A percentile compares a stretch with the other conserved stretches of the same genome.
phyloP scores from a whole-genome alignment of 2,888 invertebrate species.

The Malthinus flaveolus region DNA sequence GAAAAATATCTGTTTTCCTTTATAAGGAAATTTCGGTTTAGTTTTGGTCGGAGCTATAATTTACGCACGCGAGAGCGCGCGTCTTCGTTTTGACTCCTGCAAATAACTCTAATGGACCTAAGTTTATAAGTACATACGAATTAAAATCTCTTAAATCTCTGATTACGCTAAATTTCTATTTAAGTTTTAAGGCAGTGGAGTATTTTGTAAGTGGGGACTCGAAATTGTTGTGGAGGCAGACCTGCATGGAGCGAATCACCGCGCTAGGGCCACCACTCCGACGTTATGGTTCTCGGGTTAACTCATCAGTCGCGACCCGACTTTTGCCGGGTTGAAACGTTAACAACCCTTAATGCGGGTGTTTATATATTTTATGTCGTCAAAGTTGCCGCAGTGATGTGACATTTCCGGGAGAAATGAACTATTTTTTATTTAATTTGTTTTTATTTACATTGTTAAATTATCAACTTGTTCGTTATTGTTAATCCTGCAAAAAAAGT shows the following conservation, averaged over 20 bases:
- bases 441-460: conserved; percentile 31
- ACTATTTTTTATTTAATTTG: conserved; percentile 26
- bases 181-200: conserved; percentile 19
- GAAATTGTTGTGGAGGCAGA: conserved; percentile 47
- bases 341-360: conserved; percentile 14
- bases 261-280: conserved; percentile 47
- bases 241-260: conserved; percentile 49
- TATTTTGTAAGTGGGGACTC: conserved; percentile 42
- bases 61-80: too few species aligned
- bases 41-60: too few species aligned
- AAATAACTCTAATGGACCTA: too few species aligned
- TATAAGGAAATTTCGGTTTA: too few species aligned
- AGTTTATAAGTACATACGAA: conserved; percentile 6
- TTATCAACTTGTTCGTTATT: conserved; percentile 2
- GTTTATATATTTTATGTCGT: conserved; percentile 17
- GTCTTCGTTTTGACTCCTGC: too few species aligned
- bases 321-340: conserved; percentile 36
- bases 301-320: conserved; percentile 43
- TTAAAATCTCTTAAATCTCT: conserved; percentile 20
- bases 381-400: conserved; percentile 38
- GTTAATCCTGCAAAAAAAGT: conserved; percentile 7
- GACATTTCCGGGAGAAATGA: conserved; percentile 32
- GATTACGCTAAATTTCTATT: conserved; percentile 16
- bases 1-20: too few species aligned
- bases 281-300: conserved; percentile 38